phyloP scores from a whole-genome alignment of 2,113 vertebrate species.

The Onychostruthus taczanowskii region DNA sequence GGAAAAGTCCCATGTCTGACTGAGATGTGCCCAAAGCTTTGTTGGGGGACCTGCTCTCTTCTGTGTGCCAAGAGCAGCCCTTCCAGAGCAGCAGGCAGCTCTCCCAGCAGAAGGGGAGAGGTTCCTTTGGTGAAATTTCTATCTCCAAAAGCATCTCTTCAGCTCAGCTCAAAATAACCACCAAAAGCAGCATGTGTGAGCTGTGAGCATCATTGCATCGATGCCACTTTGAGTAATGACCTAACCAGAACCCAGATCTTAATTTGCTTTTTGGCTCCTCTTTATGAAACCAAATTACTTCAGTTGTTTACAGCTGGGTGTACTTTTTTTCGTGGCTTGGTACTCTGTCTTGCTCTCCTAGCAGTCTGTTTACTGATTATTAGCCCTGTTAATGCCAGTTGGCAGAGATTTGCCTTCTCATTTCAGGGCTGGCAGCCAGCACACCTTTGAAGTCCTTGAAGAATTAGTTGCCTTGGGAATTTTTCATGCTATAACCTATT shows the following conservation, averaged over 20 bases:
- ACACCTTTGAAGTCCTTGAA: conserved; percentile 46
- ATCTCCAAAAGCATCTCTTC: background rate
- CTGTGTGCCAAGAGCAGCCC: background rate
- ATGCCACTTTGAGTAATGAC: background rate
- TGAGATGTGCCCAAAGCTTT: background rate
- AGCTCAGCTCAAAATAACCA: background rate
- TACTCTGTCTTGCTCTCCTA: background rate
- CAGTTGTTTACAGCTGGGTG: background rate
- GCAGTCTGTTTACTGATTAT: conserved; percentile 19
- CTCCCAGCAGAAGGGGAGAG: background rate
- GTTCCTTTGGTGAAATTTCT: background rate
- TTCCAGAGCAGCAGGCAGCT: background rate
- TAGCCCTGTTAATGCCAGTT: background rate
- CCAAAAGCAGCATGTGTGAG: background rate
- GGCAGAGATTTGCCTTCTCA: background rate
- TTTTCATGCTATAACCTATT: conserved; percentile 17
- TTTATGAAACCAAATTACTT: background rate
- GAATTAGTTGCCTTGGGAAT: conserved; percentile 18
- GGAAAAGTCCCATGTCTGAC: background rate
- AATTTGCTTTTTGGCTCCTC: background rate
- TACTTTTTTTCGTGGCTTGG: background rate
- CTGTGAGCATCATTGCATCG: background rate
- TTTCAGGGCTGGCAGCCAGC: background rate
- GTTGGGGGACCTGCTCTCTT: background rate
- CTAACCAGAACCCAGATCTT: conserved; percentile 5